phyloP scores from a whole-genome alignment of 23 tunicate species.

The Trididemnum clinides region DNA sequence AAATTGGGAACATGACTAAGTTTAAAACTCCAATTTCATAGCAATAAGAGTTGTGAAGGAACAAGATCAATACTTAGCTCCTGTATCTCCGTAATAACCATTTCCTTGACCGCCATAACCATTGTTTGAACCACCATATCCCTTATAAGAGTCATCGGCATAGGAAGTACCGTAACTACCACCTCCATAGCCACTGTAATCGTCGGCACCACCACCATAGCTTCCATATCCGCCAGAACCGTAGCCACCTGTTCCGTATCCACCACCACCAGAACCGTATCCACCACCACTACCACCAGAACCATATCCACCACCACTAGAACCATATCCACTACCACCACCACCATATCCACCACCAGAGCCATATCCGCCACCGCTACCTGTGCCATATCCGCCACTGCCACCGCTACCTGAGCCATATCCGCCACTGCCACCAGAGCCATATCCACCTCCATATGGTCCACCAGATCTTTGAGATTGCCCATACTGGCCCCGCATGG shows the following conservation, averaged over 20 bases:
- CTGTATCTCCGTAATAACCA: not conserved
- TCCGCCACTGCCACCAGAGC: conserved; percentile 28
- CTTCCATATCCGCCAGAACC: not conserved
- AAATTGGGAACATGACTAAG: no score
- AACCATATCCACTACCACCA: conserved; percentile 15
- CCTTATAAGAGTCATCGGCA: not conserved
- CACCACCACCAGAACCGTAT: not conserved
- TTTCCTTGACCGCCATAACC: not conserved
- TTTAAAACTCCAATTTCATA: not conserved
- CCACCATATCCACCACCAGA: conserved; percentile 17
- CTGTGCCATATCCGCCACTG: conserved; percentile 31
- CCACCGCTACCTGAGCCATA: conserved; percentile 38
- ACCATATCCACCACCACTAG: not conserved
- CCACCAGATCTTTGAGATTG: no score
- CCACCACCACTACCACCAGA: not conserved
- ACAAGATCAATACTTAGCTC: not conserved
- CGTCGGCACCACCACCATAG: not conserved
- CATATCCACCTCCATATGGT: conserved; percentile 38
- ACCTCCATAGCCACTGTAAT: not conserved
- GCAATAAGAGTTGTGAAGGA: not conserved
- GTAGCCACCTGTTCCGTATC: not conserved
- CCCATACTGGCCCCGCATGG: conserved; percentile 24
- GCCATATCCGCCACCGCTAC: conserved; percentile 13
- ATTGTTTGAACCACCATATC: no score
- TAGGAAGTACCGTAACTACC: not conserved